Evolutionary conservation across 2,888 invertebrate species (phyloP).

Genomic region (Nezara viridula): DNA sequence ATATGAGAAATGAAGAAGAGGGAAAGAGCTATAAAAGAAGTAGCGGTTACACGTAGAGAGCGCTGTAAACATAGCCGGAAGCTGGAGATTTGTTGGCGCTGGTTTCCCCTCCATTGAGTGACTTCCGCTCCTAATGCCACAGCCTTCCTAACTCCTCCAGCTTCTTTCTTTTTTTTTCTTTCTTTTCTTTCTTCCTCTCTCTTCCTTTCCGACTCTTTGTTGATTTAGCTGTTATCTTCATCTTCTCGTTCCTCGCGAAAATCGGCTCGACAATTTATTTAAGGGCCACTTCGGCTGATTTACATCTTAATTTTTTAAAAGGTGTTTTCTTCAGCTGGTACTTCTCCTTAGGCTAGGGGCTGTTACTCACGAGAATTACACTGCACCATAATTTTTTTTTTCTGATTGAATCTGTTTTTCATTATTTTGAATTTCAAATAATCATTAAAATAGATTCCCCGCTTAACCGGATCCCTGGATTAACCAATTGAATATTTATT

Average conservation of each 20-base stretch:
- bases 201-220: constrained; percentile 60
- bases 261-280: constrained; percentile 25
- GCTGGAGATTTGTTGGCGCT: constrained; percentile 13
- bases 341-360: background rate
- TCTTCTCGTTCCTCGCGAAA: constrained; percentile 58
- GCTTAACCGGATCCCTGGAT: no score
- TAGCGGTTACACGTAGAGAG: constrained; percentile 18
- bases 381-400: background rate
- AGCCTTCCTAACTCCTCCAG: background rate
- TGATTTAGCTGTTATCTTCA: constrained; percentile 62
- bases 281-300: constrained; percentile 19
- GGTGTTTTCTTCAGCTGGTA: constrained; percentile 22
- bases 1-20: background rate
- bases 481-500: no score
- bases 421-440: background rate
- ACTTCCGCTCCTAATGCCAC: constrained; percentile 37
- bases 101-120: constrained; percentile 46
- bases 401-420: background rate
- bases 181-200: constrained; percentile 60
- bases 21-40: constrained; percentile 16
- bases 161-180: background rate
- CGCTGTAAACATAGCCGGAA: constrained; percentile 42
- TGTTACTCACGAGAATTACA: background rate
- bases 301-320: constrained; percentile 34
- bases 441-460: background rate